A percentile compares a stretch with the other conserved stretches of the same genome.
Evolutionary conservation across 2,888 invertebrate genomes (phyloP).

Genomic region (Fissipunctia ypsillon): DNA sequence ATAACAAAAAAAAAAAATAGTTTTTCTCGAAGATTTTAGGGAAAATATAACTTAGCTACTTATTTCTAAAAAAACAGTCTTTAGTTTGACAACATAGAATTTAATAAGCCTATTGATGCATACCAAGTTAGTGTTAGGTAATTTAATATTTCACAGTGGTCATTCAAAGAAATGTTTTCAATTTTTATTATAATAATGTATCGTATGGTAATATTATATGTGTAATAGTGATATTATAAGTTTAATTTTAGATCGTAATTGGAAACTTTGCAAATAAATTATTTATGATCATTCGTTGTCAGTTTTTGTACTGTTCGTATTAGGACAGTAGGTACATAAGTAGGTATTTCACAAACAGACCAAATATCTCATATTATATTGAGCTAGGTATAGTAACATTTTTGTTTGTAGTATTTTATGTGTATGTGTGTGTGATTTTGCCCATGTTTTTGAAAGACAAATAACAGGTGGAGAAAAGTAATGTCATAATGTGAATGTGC

Average conservation of each 20-base stretch:
- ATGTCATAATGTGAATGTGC: too few species aligned
- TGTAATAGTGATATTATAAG: not conserved
- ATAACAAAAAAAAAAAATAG: too few species aligned
- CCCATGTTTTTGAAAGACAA: not conserved
- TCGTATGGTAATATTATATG: not conserved
- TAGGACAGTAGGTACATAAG: not conserved
- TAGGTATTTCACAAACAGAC: slow-evolving; percentile 3
- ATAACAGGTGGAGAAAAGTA: too few species aligned
- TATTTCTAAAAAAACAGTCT: not conserved
- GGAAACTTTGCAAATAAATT: slow-evolving; percentile 20
- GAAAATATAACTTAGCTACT: too few species aligned
- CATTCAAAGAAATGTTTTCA: not conserved
- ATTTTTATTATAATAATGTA: not conserved
- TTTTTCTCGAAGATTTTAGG: not conserved
- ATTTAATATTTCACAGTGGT: not conserved
- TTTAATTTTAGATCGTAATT: slow-evolving; percentile 6
- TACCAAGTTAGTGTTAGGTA: not conserved
- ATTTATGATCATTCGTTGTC: slow-evolving; percentile 21
- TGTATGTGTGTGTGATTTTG: not conserved
- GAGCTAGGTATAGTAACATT: not conserved
- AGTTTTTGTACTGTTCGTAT: not conserved
- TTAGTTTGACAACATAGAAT: not conserved
- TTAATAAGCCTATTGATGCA: not conserved
- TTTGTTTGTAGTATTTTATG: not conserved
- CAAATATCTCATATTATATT: not conserved